Percentiles rank a stretch among this genome's conserved stretches.
These are phyloP conservation scores for Steatornis caripensis DNA, from an alignment of 2,113 vertebrate species.

Conservation along the genomic window DNA sequence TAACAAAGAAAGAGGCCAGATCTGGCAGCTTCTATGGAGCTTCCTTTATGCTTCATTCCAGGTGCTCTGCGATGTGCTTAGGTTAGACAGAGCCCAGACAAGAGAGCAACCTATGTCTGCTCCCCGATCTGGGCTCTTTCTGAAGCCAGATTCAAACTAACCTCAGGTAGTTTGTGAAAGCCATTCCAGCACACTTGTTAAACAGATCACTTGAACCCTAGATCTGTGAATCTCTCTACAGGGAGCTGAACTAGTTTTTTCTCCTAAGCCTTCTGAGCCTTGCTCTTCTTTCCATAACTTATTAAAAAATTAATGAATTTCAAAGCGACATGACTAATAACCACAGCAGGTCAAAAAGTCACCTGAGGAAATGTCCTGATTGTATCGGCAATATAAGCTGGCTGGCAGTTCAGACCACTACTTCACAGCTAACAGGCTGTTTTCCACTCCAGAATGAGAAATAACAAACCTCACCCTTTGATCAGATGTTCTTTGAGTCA, in stretches of 20 bases:
- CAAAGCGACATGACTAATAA: not conserved
- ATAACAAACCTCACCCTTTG: not conserved
- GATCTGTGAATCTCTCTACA: not conserved
- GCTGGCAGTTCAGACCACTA: not conserved
- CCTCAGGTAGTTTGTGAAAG: not conserved
- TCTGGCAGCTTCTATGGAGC: not conserved
- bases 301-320: not conserved
- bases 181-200: not conserved
- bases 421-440: not conserved
- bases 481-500: not conserved
- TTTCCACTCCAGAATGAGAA: not conserved
- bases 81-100: not conserved
- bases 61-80: not conserved
- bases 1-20: not conserved
- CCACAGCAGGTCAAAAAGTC: not conserved
- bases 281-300: not conserved
- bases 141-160: not conserved
- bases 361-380: not conserved
- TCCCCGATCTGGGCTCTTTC: not conserved
- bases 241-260: not conserved
- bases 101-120: not conserved
- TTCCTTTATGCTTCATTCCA: not conserved
- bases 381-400: not conserved
- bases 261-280: not conserved
- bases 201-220: not conserved